Percentiles rank a stretch among this genome's conserved stretches.
phyloP scores from a whole-genome alignment of 2,888 invertebrate genomes.

The Hymenopus coronatus region DNA sequence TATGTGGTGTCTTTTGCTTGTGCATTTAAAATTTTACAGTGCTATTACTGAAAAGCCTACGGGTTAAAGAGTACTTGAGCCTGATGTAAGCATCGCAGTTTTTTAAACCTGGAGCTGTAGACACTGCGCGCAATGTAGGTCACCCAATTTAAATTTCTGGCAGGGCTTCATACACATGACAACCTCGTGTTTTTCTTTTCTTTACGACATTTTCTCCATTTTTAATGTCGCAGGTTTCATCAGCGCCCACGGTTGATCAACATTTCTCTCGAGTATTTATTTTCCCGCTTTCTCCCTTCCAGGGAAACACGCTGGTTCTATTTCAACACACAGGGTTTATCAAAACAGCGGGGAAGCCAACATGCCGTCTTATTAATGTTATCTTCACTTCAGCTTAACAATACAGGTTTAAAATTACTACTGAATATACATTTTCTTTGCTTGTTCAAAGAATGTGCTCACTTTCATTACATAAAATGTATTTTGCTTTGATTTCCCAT shows the following conservation, averaged over 20 bases:
- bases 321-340: not conserved
- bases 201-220: not conserved
- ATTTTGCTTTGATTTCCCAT: too few relatives aligned
- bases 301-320: not conserved
- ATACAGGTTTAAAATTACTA: too few relatives aligned
- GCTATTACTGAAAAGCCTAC: too few relatives aligned
- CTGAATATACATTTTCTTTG: too few relatives aligned
- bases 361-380: not conserved
- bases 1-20: too few relatives aligned
- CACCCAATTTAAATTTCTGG: not conserved
- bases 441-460: too few relatives aligned
- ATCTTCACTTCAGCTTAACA: not conserved
- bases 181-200: not conserved
- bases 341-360: not conserved
- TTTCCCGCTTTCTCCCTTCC: not conserved
- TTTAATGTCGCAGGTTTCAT: not conserved
- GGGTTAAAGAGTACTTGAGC: too few relatives aligned
- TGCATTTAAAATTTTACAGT: too few relatives aligned
- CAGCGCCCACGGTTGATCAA: not conserved
- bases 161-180: not conserved
- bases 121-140: not conserved
- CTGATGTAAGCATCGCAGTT: not conserved
- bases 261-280: not conserved
- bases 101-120: not conserved
- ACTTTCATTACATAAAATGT: too few relatives aligned